A percentile compares a stretch with the other conserved stretches of the same genome.
Evolutionary conservation across 2,888 invertebrate species (phyloP).

Genomic region (Acanthacorydalis orientalis): DNA sequence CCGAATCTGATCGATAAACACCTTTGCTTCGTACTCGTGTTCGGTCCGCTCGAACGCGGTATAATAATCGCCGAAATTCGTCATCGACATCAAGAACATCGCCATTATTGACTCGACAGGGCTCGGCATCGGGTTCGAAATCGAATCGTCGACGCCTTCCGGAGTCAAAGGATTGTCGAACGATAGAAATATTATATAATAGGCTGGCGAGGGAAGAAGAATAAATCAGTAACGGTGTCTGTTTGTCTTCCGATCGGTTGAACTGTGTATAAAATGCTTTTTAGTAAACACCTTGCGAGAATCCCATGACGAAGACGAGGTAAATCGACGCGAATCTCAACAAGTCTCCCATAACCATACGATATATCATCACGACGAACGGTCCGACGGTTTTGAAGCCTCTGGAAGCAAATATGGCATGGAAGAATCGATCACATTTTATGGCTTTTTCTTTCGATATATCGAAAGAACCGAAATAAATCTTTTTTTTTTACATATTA

Average conservation of each 20-base stretch:
- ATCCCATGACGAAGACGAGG: conserved; percentile 90
- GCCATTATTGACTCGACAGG: conserved; percentile 92
- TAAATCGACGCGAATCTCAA: conserved; percentile 93
- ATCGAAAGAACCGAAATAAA: no score
- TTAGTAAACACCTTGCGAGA: conserved; percentile 70
- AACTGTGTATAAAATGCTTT: no score
- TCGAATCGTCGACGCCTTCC: conserved; percentile 65
- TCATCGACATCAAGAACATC: conserved; percentile 96
- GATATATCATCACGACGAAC: conserved; percentile 99
- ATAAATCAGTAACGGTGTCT: no score
- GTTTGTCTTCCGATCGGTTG: no score
- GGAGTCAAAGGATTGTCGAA: conserved; percentile 73
- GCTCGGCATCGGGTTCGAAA: conserved; percentile 74
- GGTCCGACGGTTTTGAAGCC: conserved; percentile 97
- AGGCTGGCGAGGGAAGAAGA: conserved; percentile 53
- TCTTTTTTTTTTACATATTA: no score
- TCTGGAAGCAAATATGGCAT: conserved; percentile 43
- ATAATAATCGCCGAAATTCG: conserved; percentile 92
- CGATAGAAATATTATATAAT: conserved; percentile 79
- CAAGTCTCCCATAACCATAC: conserved; percentile 94
- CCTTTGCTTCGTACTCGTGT: conserved; percentile 79
- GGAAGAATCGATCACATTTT: no score
- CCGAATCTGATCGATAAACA: conserved; percentile 21
- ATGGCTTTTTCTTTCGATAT: no score
- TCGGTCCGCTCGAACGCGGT: conserved; percentile 76